Evolutionary conservation across 2,113 vertebrate genomes (phyloP), one percentile per base, ranked within the genome.

Genomic region (Etheostoma cragini): DNA sequence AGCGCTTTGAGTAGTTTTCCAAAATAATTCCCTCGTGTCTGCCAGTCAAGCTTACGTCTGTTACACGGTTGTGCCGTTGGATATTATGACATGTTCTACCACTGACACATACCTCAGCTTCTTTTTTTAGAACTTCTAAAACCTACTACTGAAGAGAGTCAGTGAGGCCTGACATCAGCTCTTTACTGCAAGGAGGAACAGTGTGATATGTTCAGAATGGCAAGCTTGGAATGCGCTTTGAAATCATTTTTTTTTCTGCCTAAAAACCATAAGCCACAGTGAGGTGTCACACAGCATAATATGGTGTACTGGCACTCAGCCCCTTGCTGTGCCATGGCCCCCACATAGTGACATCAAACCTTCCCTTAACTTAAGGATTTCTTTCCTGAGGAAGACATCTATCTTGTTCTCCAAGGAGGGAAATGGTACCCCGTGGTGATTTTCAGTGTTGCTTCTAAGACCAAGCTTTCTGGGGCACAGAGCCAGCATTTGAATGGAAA

Each of bases 341-440:
- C 65, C 65, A 58, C 78, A 69, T 13, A 74, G 63, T 76, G 71
- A 85, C 89, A 87, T 91, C 80, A 94, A 93, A 93, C 72, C 49
- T 78, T 85, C 47, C 56, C 50, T 85, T 73, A 73, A 84, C 67
- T 82, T 70, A 56, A 65, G 66, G 58, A 87, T 86, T 73, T 80
- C 70, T 84, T 71, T 84, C 79, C 72, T 45, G 63, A 87, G 82
- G 81, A 77, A 88, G 84, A 81, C 82, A 76, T 84, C 65, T 75
- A 57, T 81, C 70, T 79, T 38, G 24, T 79, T 83, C 65, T 69
- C 19, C n/a, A 68, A 71, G 78, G 46, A 64, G 68, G 63, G 24
- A 74, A 76, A 80, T 26, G 33, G 52, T 74, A 62, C 56, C 64
- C 76, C 50, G 35, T 52, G 63, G 82, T 72, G 83, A 75, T 88